These are phyloP conservation scores for Spodoptera litura DNA, from an alignment of 1,140 invertebrate species.

Conservation along the genomic window DNA sequence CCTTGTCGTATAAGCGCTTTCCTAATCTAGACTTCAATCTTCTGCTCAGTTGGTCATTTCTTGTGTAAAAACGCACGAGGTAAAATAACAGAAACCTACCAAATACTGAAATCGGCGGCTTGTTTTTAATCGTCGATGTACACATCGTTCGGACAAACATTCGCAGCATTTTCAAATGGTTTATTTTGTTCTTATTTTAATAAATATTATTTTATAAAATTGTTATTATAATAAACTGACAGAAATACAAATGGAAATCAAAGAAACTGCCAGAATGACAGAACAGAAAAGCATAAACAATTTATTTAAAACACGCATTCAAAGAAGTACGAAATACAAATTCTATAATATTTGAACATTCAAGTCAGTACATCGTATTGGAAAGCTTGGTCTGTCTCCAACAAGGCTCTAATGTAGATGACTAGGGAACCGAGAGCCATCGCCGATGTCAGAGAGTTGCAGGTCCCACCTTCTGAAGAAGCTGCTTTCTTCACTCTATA, in stretches of 20 bases:
- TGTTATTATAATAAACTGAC: background rate
- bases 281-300: background rate
- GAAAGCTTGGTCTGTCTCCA: slow-evolving; percentile 80
- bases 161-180: slow-evolving; percentile 53
- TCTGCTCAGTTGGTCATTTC: too few relatives aligned
- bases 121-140: slow-evolving; percentile 50
- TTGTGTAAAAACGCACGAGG: too few relatives aligned
- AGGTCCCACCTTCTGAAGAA: slow-evolving; percentile 70
- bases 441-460: slow-evolving; percentile 76
- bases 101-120: slow-evolving; percentile 71
- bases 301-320: background rate
- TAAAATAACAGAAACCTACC: slow-evolving; percentile 53
- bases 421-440: slow-evolving; percentile 76
- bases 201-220: too few relatives aligned
- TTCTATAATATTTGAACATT: slow-evolving; percentile 17
- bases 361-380: slow-evolving; percentile 76
- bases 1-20: too few relatives aligned
- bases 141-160: slow-evolving; percentile 63
- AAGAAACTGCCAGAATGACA: background rate
- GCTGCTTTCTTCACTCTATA: slow-evolving; percentile 78
- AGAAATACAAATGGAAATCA: background rate
- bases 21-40: too few relatives aligned
- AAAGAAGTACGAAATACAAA: background rate
- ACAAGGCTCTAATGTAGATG: slow-evolving; percentile 70
- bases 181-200: too few relatives aligned